A percentile compares a stretch with the other conserved stretches of the same genome.
Conservation (phyloP, 2,797 vertebrate genomes). For the Pogonophryne albipinna region DNA sequence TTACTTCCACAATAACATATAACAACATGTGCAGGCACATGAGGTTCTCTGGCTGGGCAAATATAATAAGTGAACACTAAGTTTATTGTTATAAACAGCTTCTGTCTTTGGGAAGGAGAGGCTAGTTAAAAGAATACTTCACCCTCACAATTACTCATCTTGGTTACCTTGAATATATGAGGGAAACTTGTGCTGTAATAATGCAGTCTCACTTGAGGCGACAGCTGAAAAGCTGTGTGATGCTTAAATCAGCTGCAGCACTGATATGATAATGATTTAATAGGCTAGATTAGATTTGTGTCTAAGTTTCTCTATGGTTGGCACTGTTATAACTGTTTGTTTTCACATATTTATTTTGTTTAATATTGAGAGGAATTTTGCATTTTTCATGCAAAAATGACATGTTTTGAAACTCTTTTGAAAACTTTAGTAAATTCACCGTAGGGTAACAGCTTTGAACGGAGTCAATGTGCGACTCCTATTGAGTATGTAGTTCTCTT, state of each 20-base stretch:
- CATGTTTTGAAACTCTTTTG: neutral
- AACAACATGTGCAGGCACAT: conserved; percentile 22
- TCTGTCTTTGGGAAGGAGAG: neutral
- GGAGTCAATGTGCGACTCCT: neutral
- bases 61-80: neutral
- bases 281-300: conserved; percentile 8
- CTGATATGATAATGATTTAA: conserved; percentile 49
- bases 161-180: too few species aligned
- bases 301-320: conserved; percentile 15
- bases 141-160: too few species aligned
- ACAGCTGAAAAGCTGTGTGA: conserved; percentile 35
- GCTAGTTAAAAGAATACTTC: neutral
- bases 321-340: neutral
- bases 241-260: conserved; percentile 40
- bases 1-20: conserved; percentile 33
- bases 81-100: neutral
- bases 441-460: neutral
- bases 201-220: conserved; percentile 22
- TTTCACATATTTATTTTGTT: neutral
- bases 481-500: neutral
- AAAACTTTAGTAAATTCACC: neutral
- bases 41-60: conserved; percentile 18
- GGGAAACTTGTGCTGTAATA: conserved; percentile 5
- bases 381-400: too few species aligned
- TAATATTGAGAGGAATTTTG: neutral